phyloP scores from a whole-genome alignment of 2,113 vertebrate species.

The Amblyopsis rosae region DNA sequence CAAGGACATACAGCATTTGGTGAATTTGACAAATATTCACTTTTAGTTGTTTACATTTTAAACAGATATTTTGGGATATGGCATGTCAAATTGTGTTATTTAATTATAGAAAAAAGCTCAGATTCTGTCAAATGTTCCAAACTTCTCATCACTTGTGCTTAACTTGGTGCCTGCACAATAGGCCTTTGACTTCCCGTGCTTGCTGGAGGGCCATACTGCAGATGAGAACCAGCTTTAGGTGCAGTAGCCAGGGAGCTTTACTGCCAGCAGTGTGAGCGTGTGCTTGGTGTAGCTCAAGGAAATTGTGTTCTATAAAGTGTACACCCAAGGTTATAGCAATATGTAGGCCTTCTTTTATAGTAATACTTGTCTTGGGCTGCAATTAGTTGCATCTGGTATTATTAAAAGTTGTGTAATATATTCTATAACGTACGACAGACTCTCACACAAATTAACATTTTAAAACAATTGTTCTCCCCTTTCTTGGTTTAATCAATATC shows the following conservation, averaged over 20 bases:
- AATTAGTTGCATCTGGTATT: neutral
- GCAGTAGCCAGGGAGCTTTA: conserved; percentile 60
- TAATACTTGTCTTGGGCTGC: neutral
- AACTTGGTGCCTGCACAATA: conserved; percentile 13
- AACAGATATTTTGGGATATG: too few relatives aligned
- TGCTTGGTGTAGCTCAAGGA: conserved; percentile 10
- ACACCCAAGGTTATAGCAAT: conserved; percentile 41
- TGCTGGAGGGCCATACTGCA: neutral
- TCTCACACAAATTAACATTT: neutral
- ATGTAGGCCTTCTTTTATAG: conserved; percentile 6
- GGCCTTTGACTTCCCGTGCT: conserved; percentile 15
- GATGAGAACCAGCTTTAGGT: conserved; percentile 58
- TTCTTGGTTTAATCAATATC: neutral
- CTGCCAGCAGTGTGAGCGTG: conserved; percentile 31
- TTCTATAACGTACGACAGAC: neutral
- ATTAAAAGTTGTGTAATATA: neutral
- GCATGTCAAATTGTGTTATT: too few relatives aligned
- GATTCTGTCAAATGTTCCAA: too few relatives aligned
- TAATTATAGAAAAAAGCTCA: too few relatives aligned
- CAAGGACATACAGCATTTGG: too few relatives aligned
- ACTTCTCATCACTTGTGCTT: neutral
- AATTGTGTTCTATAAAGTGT: conserved; percentile 15
- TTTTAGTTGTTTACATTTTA: too few relatives aligned
- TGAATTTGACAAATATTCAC: too few relatives aligned
- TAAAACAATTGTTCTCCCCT: conserved; percentile 3